Evolutionary conservation across 1,140 invertebrate species (phyloP).

Genomic region (Adelges cooleyi): DNA sequence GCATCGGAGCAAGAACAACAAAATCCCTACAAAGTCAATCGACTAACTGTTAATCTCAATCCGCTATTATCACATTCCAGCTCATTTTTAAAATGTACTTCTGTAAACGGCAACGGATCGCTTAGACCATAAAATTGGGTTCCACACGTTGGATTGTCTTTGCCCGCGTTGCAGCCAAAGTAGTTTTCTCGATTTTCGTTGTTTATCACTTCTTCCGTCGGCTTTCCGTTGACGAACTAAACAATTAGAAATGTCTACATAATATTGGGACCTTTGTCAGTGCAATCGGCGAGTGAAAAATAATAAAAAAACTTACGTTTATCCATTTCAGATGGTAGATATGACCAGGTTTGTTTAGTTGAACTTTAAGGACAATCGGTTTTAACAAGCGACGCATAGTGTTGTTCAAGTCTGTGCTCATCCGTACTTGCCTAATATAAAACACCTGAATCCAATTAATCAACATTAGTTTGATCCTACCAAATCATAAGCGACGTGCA

Average conservation of each 20-base stretch:
- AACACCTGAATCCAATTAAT: no score
- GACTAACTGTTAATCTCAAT: no score
- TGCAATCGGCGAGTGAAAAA: background rate
- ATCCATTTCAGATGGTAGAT: background rate
- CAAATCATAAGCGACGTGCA: no score
- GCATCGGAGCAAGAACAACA: conserved; percentile 41
- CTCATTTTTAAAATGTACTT: no score
- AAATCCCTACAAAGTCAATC: conserved; percentile 37
- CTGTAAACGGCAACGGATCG: background rate
- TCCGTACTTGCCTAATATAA: background rate
- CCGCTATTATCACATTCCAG: no score
- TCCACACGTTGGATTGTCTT: background rate
- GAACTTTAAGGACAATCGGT: background rate
- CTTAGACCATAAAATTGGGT: background rate
- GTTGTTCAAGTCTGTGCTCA: background rate
- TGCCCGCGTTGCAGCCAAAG: background rate
- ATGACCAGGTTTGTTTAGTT: background rate
- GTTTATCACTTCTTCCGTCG: conserved; percentile 7
- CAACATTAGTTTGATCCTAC: no score
- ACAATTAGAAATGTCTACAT: no score
- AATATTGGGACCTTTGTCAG: no score
- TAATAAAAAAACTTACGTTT: background rate
- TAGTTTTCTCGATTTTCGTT: background rate
- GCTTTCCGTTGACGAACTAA: background rate
- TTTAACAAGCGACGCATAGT: background rate